phyloP scores from a whole-genome alignment of 2,888 invertebrate species.

The Pyrgus malvae region DNA sequence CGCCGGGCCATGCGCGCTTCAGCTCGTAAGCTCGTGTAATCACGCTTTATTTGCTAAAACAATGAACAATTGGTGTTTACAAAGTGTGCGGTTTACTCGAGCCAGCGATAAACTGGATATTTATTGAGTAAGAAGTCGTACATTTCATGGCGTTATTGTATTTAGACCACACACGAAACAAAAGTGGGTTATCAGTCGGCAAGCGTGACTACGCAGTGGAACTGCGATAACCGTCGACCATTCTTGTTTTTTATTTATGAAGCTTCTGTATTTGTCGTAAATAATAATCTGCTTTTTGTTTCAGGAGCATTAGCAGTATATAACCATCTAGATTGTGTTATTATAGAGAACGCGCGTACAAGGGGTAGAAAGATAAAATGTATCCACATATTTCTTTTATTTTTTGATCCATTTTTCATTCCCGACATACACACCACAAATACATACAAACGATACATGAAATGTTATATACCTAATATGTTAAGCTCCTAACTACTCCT shows the following conservation, averaged over 20 bases:
- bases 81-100: background rate
- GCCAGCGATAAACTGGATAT: background rate
- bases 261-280: background rate
- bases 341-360: no score
- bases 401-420: no score
- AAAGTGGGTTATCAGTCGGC: constrained; percentile 13
- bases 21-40: background rate
- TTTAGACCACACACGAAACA: constrained; percentile 1
- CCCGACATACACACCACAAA: no score
- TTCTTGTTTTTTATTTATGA: background rate
- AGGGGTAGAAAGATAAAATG: no score
- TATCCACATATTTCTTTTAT: no score
- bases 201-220: background rate
- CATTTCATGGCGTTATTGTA: background rate
- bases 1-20: no score
- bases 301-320: no score
- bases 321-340: no score
- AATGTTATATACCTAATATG: no score
- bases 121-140: background rate
- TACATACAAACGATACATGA: no score
- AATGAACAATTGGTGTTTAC: background rate
- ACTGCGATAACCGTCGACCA: background rate
- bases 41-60: background rate
- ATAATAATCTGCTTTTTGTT: background rate
- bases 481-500: no score